Evolutionary conservation across 2,113 vertebrate species (phyloP), one percentile per base, ranked within the genome.

Genomic region (Coptodon rendalli): DNA sequence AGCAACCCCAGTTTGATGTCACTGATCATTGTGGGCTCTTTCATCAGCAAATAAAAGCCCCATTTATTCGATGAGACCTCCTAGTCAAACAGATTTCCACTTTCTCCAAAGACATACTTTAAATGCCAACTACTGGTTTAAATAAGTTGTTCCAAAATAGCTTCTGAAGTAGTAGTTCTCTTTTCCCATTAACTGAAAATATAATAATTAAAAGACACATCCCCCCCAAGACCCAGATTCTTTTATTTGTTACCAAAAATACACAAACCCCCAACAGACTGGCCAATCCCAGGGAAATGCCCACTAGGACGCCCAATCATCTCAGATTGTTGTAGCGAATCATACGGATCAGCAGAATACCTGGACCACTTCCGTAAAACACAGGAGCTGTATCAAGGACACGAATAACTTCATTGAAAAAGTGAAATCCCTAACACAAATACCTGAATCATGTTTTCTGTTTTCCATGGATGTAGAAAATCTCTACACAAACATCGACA

Each of bases 371-470:
- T 59, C 27, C 0, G 27, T 29, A 29, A 59, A 16, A 0, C 27
- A 59, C 27, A 59, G 27, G 7, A 59, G 56, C 7, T 59, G 1
- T 29, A 59, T 31, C 27, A 59, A 59, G 56, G 13, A 59, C 56
- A 31, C 0, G 0, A 29, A 16, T 59, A 9, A 59, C 3, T 59
- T 59, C 13, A 6, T 17, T 59, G 27, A 59, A 16, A 59, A 29
- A 59, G 56, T 16, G 27, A 59, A 59, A 29, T 59, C 14, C 27
- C 7, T 9, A 59, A 29, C 13, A 16, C 27, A 29, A 16, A 29
- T 31, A 16, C 13, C 5, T 0, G 56, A 59, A 59, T 9, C 0
- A 0, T 16, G 7, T 29, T 29, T 59, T 29, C 27, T 16, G 1
- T 31, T 59, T 29, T 29, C 2, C 50, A 52, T 59, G 27, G 56